Evolutionary conservation across 2,888 invertebrate genomes (phyloP), one percentile per base, ranked within the genome.

Genomic region (Phortica magna): DNA sequence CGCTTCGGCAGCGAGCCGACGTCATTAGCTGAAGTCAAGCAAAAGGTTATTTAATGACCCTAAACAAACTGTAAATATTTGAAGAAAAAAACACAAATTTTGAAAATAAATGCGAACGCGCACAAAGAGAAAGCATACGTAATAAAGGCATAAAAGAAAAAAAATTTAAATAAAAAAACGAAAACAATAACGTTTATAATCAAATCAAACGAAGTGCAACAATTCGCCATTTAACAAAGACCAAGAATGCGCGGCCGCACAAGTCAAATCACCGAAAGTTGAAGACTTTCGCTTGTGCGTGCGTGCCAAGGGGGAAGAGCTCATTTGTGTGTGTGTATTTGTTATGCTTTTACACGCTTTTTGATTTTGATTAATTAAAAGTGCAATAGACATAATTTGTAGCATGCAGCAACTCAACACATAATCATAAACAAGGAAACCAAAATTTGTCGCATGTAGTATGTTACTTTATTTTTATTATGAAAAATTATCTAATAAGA

Each of bases 11-110:
- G 9, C n/a, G 42, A 22, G n/a, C 14, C 22, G 39, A 64, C 19
- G 79, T 78, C 82, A 80, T 84, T 83, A 84, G 79, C 79, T 78
- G 73, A 83, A 31, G 31, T 31, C 31, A 31, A 67, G 79, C 72
- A 78, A 77, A 76, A 77, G 81, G 85, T 84, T 86, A 87, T 81
- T 86, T 86, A 86, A 86, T 88, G 85, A 88, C 85, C 88, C 85
- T 78, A 78, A 80, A 79, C 80, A 77, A 78, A 79, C 55, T 71
- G 55, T 55, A 55, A 71, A 61, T 22, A 22, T 61, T 10, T 10
- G 17, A 19, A 59, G 7, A 59, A 19, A 59, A 59, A 59, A 19
- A 59, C 17, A 61, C 19, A 61, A 61, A 4, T 31, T 31, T 0
- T n/a, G 12, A 39, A 42, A 41, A 41, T 39, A 65, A 64, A 64